Percentiles rank a stretch among this genome's conserved stretches.
phyloP scores from a whole-genome alignment of 2,113 vertebrate species.

The Ibidorhyncha struthersii region DNA sequence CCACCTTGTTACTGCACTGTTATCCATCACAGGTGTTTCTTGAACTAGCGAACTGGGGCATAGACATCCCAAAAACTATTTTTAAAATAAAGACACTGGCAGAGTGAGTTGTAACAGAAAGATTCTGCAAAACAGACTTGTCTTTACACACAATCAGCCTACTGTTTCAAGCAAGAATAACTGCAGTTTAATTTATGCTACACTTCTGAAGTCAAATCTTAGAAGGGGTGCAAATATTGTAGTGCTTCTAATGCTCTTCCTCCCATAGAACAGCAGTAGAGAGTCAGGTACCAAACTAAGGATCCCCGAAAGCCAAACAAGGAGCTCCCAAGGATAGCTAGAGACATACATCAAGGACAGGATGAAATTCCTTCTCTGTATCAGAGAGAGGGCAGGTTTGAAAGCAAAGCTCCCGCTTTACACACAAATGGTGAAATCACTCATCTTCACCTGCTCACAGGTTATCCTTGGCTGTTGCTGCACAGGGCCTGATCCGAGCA shows the following conservation, averaged over 20 bases:
- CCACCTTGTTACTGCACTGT: not conserved
- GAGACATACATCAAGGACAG: not conserved
- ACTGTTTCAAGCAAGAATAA: not conserved
- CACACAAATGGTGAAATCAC: not conserved
- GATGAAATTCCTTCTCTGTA: not conserved
- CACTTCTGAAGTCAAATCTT: not conserved
- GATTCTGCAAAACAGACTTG: not conserved
- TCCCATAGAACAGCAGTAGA: not conserved
- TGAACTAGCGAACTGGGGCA: not conserved
- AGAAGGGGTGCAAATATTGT: not conserved
- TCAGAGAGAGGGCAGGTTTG: not conserved
- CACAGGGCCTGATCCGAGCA: accelerated
- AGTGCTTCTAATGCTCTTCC: not conserved
- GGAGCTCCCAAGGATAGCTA: not conserved
- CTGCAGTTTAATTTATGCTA: not conserved
- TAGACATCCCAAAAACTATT: not conserved
- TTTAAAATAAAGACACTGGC: not conserved
- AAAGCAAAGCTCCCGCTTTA: not conserved
- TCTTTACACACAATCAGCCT: not conserved
- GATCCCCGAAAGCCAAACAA: not conserved
- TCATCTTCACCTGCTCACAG: not conserved
- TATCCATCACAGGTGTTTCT: not conserved
- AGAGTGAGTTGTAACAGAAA: not conserved
- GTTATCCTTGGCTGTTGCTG: not conserved
- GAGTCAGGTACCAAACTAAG: not conserved